Evolutionary conservation across 2,797 vertebrate species (phyloP).

Genomic region (Choloepus didactylus): DNA sequence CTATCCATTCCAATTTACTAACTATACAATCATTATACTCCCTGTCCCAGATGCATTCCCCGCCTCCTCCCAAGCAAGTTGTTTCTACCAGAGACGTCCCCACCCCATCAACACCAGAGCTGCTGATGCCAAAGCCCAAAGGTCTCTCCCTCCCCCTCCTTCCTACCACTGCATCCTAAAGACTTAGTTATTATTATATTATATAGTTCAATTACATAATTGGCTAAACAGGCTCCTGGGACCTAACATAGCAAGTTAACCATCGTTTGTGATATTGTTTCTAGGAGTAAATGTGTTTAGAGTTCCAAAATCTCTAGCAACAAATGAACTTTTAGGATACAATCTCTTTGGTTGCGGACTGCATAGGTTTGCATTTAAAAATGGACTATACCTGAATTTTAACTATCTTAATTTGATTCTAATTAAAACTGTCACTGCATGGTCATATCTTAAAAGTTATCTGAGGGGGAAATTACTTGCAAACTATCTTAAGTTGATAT

Average conservation of each 20-base stretch:
- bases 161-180: constrained; percentile 17
- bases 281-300: constrained; percentile 16
- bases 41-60: not conserved
- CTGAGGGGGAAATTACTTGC: not conserved
- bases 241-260: not conserved
- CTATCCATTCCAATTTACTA: constrained; percentile 1
- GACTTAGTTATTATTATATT: constrained; percentile 16
- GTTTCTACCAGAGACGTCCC: not conserved
- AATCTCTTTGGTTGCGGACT: not conserved
- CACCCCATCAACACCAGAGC: constrained; percentile 2
- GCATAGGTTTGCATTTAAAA: constrained; percentile 44
- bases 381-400: not conserved
- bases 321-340: constrained; percentile 44
- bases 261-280: constrained; percentile 12
- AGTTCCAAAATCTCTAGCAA: constrained; percentile 1
- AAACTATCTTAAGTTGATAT: not conserved
- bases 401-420: constrained; percentile 45
- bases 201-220: constrained; percentile 35
- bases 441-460: constrained; percentile 52
- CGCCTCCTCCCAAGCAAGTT: not conserved
- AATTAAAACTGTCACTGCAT: not conserved
- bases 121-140: not conserved
- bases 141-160: not conserved
- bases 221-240: not conserved
- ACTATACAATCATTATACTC: not conserved